Conservation (phyloP, 53 echinoderm and acorn worm species). For the Holothuria scabra region DNA sequence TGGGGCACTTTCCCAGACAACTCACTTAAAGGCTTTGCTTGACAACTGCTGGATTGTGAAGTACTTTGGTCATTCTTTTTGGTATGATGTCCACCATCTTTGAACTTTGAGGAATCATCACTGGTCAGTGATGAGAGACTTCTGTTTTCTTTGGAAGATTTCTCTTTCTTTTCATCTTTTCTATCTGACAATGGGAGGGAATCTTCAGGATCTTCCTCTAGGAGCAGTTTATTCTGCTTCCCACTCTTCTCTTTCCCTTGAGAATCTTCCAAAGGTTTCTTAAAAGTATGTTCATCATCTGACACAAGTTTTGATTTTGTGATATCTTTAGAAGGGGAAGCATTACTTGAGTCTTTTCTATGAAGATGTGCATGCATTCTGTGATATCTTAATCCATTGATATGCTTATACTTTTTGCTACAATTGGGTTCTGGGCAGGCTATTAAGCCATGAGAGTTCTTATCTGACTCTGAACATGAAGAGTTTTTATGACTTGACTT, state of each 20-base stretch:
- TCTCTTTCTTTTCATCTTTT: conserved; percentile 47
- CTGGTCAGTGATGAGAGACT: background rate
- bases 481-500: conserved; percentile 58
- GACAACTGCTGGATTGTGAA: no score
- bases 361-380: conserved; percentile 86
- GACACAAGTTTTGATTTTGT: conserved; percentile 23
- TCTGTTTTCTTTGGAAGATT: conserved; percentile 43
- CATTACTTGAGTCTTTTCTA: conserved; percentile 52
- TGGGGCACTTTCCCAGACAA: no score
- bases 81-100: no score
- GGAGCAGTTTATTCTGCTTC: conserved; percentile 45
- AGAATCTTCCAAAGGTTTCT: conserved; percentile 53
- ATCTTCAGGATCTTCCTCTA: conserved; percentile 45
- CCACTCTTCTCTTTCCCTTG: conserved; percentile 44
- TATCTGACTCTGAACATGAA: conserved; percentile 56
- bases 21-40: no score
- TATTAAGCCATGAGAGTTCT: conserved; percentile 63
- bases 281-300: conserved; percentile 50
- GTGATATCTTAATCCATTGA: conserved; percentile 97
- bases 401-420: conserved; percentile 98
- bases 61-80: no score
- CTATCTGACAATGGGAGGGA: background rate
- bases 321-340: conserved; percentile 29
- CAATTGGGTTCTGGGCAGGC: conserved; percentile 98
- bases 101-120: no score